Evolutionary conservation across 2,113 vertebrate species (phyloP), one percentile per base, ranked within the genome.

Genomic region (Mus pahari): DNA sequence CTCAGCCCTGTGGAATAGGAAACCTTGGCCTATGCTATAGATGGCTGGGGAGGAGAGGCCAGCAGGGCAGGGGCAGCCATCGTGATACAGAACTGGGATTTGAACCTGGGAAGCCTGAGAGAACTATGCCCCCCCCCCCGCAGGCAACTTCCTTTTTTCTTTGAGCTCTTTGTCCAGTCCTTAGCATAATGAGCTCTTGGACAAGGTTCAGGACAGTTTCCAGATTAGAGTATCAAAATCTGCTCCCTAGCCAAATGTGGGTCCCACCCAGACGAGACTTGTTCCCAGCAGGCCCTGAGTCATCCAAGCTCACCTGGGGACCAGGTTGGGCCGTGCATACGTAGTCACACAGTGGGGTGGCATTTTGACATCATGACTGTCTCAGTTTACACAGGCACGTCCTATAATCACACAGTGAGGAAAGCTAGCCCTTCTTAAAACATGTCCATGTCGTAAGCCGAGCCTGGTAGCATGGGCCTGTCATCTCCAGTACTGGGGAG

Each of bases 1-100:
- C 0, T n/a, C 7, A 1, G 7, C 28, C 39, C 45, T 0, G 4
- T 2, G 13, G 26, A 4, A 39, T 0, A 20, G 58, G 60, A 31
- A 7, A 1, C 45, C 24, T 62, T 39, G 1, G 42, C 7, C 48
- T 68, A 0, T 60, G 84, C 53, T 13, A 42, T 11, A 89, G 42
- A 39, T 4, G 42, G 26, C 45, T 36, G 48, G 26, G 31, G 33
- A 48, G 2, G 19, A 60, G 3, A 36, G 73, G 28, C 31, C 42
- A 48, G 62, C 28, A 50, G 68, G 33, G 17, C 31, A 7, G 10
- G 28, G 17, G 17, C 83, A 55, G 8, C 13, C 22, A 16, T 70
- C 6, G 1, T 0, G 5, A n/a, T 22, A 7, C 33, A 39, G 53
- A 60, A 6, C 71, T 48, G 70, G 82, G 58, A 22, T 36, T 2